Evolutionary conservation across 2,888 invertebrate species (phyloP).

Genomic region (Nemotelus pantherinus): DNA sequence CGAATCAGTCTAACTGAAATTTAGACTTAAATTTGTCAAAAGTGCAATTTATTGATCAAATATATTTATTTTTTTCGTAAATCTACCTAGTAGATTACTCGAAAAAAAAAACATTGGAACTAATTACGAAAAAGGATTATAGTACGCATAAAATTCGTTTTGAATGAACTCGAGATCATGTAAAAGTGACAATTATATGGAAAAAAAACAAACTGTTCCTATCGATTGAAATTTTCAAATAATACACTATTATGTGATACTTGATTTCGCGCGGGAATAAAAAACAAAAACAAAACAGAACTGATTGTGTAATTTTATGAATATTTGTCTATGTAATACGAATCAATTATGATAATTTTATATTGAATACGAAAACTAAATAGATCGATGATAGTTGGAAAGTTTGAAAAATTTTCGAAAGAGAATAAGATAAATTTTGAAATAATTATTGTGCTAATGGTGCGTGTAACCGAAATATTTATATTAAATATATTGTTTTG

Average conservation of each 20-base stretch:
- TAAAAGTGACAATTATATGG: no score
- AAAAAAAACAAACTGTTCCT: no score
- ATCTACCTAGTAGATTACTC: not conserved
- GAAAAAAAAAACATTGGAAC: not conserved
- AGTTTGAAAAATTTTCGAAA: not conserved
- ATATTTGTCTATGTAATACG: not conserved
- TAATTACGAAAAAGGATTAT: no score
- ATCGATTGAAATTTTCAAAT: not conserved
- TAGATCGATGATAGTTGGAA: no score
- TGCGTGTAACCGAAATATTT: conserved; percentile 1
- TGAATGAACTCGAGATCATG: not conserved
- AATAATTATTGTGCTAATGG: not conserved
- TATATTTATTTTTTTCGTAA: not conserved
- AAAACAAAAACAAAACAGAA: conserved; percentile 1
- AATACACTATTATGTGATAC: conserved; percentile 2
- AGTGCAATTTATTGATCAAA: not conserved
- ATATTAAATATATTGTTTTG: conserved; percentile 25
- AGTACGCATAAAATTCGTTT: not conserved
- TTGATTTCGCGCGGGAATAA: not conserved
- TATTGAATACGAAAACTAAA: not conserved
- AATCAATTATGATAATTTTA: not conserved
- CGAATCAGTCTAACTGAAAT: not conserved
- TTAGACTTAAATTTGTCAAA: not conserved
- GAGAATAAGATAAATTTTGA: not conserved
- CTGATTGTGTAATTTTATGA: conserved; percentile 9